These are phyloP conservation scores for rabbit (Oryctolagus cuniculus) DNA, from an alignment of 2,113 vertebrate genomes.

Conservation along the genomic window mOryCun1.1 NC_091447.1:29223001-29223500, in stretches of 20 bases:
- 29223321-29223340: not conserved
- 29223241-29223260: not conserved
- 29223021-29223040: not conserved
- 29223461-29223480: not conserved
- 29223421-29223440: not conserved
- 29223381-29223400: not conserved
- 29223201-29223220: not conserved
- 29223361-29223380: not conserved
- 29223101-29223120: not conserved
- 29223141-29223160: not conserved
- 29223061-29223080: not conserved
- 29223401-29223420: not conserved
- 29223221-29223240: not conserved
- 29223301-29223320: not conserved
- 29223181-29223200: not conserved
- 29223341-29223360: not conserved
- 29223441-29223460: not conserved
- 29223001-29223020: not conserved
- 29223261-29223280: not conserved
- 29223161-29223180: not conserved
- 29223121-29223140: not conserved
- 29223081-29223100: not conserved
- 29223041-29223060: not conserved
- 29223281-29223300: not conserved
- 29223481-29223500: not conserved